phyloP scores from a whole-genome alignment of 2,888 invertebrate genomes.

The Dorcus hopei region DNA sequence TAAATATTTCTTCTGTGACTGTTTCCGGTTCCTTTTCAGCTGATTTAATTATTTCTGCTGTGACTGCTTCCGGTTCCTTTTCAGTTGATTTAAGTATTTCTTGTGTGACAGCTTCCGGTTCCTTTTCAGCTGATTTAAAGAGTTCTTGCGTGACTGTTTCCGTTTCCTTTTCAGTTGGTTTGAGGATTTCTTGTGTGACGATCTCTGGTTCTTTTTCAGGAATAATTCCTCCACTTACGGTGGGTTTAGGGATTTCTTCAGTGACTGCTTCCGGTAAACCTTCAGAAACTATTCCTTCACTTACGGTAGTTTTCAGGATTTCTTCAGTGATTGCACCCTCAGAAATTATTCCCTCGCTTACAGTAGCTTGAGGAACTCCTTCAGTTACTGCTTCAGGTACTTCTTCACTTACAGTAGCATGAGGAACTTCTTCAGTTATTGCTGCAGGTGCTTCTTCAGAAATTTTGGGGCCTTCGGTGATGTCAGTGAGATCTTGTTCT shows the following conservation, averaged over 20 bases:
- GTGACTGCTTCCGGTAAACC: not conserved
- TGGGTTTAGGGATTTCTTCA: slow-evolving; percentile 5
- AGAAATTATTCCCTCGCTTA: not conserved
- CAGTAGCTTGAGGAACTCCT: not conserved
- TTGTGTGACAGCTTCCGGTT: not conserved
- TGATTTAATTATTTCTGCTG: no score
- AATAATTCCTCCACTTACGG: not conserved
- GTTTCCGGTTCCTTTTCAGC: not conserved
- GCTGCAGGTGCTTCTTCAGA: not conserved
- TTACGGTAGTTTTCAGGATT: not conserved
- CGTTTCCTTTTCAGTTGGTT: slow-evolving; percentile 4
- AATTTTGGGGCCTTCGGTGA: not conserved
- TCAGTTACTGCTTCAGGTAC: not conserved
- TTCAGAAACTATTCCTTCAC: slow-evolving; percentile 14
- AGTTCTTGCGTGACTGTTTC: slow-evolving; percentile 11
- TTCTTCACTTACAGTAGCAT: slow-evolving; percentile 1
- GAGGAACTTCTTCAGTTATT: not conserved
- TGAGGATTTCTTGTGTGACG: not conserved
- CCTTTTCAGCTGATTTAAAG: not conserved
- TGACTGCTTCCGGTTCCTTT: not conserved
- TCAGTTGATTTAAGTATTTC: not conserved
- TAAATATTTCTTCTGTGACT: no score
- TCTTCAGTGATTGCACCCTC: not conserved
- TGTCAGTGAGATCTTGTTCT: not conserved
- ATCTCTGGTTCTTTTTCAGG: not conserved